phyloP scores from a whole-genome alignment of 2,888 invertebrate species.

The Oscheius sp. region DNA sequence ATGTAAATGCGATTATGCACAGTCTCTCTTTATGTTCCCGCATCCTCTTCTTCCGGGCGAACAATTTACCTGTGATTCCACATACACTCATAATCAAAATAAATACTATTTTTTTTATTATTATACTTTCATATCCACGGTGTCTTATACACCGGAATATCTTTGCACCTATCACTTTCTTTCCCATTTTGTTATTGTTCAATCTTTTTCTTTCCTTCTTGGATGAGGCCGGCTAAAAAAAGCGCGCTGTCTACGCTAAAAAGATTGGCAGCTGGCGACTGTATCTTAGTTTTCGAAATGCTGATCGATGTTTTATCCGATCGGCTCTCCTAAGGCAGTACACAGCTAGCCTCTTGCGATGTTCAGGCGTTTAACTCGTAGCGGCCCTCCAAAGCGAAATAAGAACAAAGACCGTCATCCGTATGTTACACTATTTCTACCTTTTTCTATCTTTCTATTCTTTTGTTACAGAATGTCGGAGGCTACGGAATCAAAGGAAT shows the following conservation, averaged over 20 bases:
- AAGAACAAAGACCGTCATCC: too few species aligned
- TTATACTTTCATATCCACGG: not conserved
- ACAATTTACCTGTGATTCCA: conserved; percentile 25
- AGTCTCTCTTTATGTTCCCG: conserved; percentile 5
- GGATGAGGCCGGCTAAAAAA: too few species aligned
- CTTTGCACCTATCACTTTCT: not conserved
- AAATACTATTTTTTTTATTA: not conserved
- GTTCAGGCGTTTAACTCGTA: too few species aligned
- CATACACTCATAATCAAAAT: conserved; percentile 23
- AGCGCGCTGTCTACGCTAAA: too few species aligned
- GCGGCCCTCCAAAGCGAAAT: too few species aligned
- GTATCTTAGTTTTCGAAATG: too few species aligned
- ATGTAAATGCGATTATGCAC: conserved; percentile 31
- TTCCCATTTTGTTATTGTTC: not conserved
- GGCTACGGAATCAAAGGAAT: conserved; percentile 27
- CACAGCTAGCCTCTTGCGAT: too few species aligned
- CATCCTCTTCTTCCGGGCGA: conserved; percentile 3
- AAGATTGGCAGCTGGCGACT: too few species aligned
- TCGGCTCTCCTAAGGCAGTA: too few species aligned
- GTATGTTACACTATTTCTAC: not conserved
- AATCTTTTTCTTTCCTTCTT: not conserved
- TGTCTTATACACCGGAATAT: conserved; percentile 18
- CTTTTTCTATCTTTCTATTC: conserved; percentile 2
- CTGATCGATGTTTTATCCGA: too few species aligned
- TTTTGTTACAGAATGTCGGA: conserved; percentile 19